A percentile compares a stretch with the other conserved stretches of the same genome.
Conservation (phyloP, 2,113 vertebrate species). For the human (Homo sapiens) region GRCh38 chr2:88869501-88870000, state of each 20-base stretch:
- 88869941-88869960: too few relatives aligned
- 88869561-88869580: neutral
- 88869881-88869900: too few relatives aligned
- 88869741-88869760: neutral
- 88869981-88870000: too few relatives aligned
- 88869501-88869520: too few relatives aligned
- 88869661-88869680: neutral
- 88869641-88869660: neutral
- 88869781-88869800: neutral
- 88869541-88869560: too few relatives aligned
- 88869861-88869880: too few relatives aligned
- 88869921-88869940: too few relatives aligned
- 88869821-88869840: neutral
- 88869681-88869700: neutral
- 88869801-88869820: neutral
- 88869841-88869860: too few relatives aligned
- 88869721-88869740: neutral
- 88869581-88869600: neutral
- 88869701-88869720: neutral
- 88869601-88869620: neutral
- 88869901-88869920: too few relatives aligned
- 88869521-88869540: too few relatives aligned
- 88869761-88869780: neutral
- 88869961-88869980: too few relatives aligned
- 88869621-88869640: neutral